phyloP scores from a whole-genome alignment of 2,888 invertebrate species.

The Tenodera sinensis region DNA sequence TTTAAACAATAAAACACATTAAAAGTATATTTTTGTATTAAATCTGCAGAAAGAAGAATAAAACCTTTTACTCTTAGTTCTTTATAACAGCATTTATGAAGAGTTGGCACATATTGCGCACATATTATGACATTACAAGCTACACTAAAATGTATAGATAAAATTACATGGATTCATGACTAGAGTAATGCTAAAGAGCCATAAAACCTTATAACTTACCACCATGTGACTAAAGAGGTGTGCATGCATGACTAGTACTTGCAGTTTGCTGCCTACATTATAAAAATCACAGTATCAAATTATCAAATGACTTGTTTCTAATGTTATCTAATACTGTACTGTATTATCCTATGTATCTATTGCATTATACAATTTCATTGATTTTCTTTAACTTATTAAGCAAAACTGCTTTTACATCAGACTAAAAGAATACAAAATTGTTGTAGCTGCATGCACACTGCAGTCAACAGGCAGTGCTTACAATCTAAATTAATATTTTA shows the following conservation, averaged over 20 bases:
- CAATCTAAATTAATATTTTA: background rate
- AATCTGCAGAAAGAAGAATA: background rate
- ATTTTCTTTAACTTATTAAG: too few relatives aligned
- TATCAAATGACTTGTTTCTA: background rate
- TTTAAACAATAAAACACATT: background rate
- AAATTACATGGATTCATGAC: background rate
- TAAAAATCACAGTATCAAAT: background rate
- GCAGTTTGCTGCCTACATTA: background rate
- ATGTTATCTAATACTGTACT: too few relatives aligned
- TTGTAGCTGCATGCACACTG: background rate
- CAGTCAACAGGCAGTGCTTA: background rate
- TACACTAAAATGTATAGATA: background rate
- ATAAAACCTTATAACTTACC: background rate
- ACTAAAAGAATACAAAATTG: background rate
- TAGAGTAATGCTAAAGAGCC: background rate
- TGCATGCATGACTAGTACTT: background rate
- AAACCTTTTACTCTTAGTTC: background rate
- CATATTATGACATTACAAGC: background rate
- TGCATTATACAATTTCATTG: too few relatives aligned
- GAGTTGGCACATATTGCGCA: background rate
- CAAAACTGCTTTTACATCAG: background rate
- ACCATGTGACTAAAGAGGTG: background rate
- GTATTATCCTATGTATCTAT: too few relatives aligned
- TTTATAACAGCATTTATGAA: background rate
- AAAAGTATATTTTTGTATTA: background rate